Base-by-base conservation (phyloP, 2,888 invertebrate genomes). In the Trichogramma evanescens region DNA sequence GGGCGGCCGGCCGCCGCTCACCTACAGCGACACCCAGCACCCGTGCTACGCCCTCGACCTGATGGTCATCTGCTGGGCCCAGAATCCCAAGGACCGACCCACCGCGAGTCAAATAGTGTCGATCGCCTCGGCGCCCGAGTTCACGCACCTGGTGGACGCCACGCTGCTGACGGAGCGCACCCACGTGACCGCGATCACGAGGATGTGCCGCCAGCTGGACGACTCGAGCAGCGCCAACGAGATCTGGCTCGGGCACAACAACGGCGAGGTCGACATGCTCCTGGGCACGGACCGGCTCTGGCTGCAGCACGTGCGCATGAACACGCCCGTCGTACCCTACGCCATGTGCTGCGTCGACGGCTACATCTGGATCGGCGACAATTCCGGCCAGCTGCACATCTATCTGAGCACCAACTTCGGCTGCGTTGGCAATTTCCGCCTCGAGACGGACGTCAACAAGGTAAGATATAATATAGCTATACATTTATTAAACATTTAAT, bases 1-100 rank as follows among this genome's bases (percentile, higher is more conserved):
- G 73, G 98, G 98, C 1, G 94, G 92, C 39, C 80, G 98, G 53
- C 98, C 98, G 0, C 85, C 91, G 0, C 80, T 99, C 26, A 89
- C 95, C 0, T 88, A 89, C 56, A 84, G 92, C 74, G 93, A 93
- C 75, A 86, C 90, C 4, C 83, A 88, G 56, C 92, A 91, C 80
- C 93, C 93, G 0, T 88, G 89, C 72, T 91, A 92, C 75, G 86
- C 95, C 74, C 80, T 99, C 58, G 98, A 98, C 78, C 82, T 94
- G 54, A 96, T 99, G 95, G 92, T 94, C 0, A 83, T 93, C 6
- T 97, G 97, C 77, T 99, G 98, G 99, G 86, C 91, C 9, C 93
- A 94, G 58, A 84, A 88, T 66, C 89, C 90, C 0, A 86, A 85
- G 72, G 88, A 89, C 71, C 84, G 99, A 6, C 98, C 98, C 0